phyloP scores from a whole-genome alignment of 64 coral and sea anemone genomes.

The Astreopora myriophthalma region DNA sequence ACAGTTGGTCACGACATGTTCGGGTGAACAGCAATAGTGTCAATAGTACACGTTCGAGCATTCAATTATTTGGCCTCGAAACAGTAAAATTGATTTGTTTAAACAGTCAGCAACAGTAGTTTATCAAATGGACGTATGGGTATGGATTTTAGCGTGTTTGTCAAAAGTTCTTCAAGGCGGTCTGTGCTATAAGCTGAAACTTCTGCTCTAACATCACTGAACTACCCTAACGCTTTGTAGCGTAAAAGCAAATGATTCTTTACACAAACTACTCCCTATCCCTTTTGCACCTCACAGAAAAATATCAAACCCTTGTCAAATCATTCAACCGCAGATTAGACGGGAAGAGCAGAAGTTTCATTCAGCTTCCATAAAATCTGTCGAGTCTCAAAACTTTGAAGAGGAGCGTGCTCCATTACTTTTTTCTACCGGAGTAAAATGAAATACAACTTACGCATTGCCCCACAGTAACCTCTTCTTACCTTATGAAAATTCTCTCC shows the following conservation, averaged over 20 bases:
- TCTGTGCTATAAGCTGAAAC: too few species aligned
- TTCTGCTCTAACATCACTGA: too few species aligned
- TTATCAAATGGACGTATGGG: too few species aligned
- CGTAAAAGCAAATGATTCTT: not conserved
- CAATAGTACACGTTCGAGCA: too few species aligned
- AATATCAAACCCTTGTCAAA: not conserved
- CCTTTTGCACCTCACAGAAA: not conserved
- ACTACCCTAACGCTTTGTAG: not conserved
- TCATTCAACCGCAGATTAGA: not conserved
- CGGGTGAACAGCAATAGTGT: too few species aligned
- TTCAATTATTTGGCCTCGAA: not conserved
- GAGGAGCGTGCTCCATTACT: not conserved
- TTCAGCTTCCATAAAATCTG: not conserved
- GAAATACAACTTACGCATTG: not conserved
- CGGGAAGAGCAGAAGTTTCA: not conserved
- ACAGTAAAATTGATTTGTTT: not conserved
- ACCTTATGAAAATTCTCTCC: not conserved
- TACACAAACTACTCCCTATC: not conserved
- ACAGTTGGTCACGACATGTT: conserved; percentile 10
- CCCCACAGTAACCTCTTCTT: not conserved
- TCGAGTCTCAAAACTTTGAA: not conserved
- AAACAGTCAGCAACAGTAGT: too few species aligned
- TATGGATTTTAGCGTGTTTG: too few species aligned
- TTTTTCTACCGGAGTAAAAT: not conserved
- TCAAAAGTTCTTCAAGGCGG: too few species aligned